Conservation (phyloP, 2,888 invertebrate species). For the Cephus sareptanus region DNA sequence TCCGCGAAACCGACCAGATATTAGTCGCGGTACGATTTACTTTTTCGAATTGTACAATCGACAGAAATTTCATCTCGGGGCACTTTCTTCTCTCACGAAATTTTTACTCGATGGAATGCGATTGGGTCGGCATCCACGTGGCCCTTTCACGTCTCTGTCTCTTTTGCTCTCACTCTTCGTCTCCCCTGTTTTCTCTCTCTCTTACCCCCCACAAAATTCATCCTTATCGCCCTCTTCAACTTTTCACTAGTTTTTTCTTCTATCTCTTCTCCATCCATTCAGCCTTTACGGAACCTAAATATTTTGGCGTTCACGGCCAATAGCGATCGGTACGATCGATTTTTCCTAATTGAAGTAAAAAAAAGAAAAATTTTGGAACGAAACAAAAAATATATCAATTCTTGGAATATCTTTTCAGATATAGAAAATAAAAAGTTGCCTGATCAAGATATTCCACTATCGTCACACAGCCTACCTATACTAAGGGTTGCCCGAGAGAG, state of each 20-base stretch:
- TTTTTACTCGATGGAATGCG: constrained; percentile 10
- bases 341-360: no score
- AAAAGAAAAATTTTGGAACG: not conserved
- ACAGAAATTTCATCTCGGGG: not conserved
- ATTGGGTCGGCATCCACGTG: not conserved
- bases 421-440: not conserved
- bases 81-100: constrained; percentile 10
- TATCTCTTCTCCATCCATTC: not conserved
- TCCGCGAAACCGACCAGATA: not conserved
- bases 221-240: not conserved
- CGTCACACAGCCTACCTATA: not conserved
- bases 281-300: not conserved
- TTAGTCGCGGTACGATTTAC: constrained; percentile 1
- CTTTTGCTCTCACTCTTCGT: not conserved
- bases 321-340: no score
- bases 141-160: constrained; percentile 8
- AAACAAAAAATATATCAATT: not conserved
- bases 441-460: not conserved
- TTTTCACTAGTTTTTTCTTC: not conserved
- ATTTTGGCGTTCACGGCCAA: no score
- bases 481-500: not conserved
- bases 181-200: not conserved
- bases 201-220: not conserved
- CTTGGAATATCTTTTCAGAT: not conserved
- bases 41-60: constrained; percentile 2